Evolutionary conservation across 1,140 invertebrate species (phyloP).

Genomic region (Zeugodacus cucurbitae): DNA sequence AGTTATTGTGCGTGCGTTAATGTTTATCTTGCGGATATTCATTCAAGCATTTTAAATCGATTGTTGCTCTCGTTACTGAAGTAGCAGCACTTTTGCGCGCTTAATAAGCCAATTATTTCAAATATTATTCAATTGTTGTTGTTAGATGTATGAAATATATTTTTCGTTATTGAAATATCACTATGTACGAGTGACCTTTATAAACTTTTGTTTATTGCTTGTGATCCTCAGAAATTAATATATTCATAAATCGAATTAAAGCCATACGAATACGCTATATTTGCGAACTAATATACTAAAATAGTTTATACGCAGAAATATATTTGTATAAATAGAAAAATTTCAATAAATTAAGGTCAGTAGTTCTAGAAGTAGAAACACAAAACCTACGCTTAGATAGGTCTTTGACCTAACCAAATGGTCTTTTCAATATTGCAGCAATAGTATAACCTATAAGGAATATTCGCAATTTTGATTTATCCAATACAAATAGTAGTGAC

Average conservation of each 20-base stretch:
- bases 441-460: too few species aligned
- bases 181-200: neutral
- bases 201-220: neutral
- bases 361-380: too few species aligned
- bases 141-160: neutral
- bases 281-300: neutral
- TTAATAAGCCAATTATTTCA: neutral
- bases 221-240: neutral
- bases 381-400: neutral
- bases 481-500: neutral
- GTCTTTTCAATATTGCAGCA: too few species aligned
- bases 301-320: too few species aligned
- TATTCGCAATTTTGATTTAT: too few species aligned
- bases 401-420: neutral
- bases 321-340: too few species aligned
- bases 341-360: too few species aligned
- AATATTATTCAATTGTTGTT: neutral
- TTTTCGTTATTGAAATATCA: neutral
- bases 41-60: neutral
- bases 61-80: neutral
- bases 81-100: neutral
- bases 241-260: neutral
- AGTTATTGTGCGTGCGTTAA: neutral
- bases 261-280: neutral
- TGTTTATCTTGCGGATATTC: constrained; percentile 7